phyloP scores from a whole-genome alignment of 2,797 vertebrate species.

The Sciurus carolinensis region DNA sequence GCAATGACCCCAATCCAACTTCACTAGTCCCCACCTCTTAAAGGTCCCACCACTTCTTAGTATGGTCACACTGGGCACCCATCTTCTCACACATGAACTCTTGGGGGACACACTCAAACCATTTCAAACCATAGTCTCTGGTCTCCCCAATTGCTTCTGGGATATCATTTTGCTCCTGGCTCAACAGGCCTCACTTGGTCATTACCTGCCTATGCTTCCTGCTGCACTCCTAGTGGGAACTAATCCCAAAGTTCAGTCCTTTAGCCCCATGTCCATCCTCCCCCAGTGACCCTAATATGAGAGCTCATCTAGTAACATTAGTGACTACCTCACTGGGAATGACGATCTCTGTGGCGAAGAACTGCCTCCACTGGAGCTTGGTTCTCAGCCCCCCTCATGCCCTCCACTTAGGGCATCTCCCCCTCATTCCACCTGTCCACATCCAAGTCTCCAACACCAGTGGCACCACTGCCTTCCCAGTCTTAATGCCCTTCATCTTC shows the following conservation, averaged over 20 bases:
- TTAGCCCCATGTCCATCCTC: background rate
- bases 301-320: background rate
- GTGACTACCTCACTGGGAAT: background rate
- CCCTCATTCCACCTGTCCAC: background rate
- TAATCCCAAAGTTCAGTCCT: background rate
- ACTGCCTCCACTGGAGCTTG: background rate
- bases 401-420: background rate
- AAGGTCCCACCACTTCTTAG: background rate
- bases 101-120: background rate
- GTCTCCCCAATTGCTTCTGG: background rate
- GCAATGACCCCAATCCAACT: background rate
- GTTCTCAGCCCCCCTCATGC: background rate
- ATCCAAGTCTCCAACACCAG: background rate
- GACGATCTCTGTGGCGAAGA: background rate
- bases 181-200: background rate
- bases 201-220: background rate
- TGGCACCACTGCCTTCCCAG: background rate
- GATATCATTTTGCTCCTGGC: background rate
- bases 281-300: background rate
- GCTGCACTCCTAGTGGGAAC: background rate
- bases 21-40: background rate
- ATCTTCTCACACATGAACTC: background rate
- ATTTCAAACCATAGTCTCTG: background rate
- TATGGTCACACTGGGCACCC: background rate
- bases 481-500: background rate